A percentile compares a stretch with the other conserved stretches of the same genome.
Conservation (phyloP, 2,113 vertebrate species). For the Psettodes erumei region DNA sequence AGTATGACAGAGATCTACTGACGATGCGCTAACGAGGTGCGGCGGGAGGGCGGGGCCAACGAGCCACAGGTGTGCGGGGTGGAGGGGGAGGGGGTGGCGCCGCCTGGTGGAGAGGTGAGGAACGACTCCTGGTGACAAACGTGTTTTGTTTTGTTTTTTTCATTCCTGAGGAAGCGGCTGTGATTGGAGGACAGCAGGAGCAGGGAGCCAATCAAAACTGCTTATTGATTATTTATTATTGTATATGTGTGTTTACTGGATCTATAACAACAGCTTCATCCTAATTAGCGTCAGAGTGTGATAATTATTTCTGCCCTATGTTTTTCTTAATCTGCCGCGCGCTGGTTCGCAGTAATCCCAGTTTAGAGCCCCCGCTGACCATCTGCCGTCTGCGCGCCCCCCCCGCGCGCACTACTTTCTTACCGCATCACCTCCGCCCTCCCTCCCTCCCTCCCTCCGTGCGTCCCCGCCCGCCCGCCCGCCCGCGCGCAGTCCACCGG, state of each 20-base stretch:
- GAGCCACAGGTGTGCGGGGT: background rate
- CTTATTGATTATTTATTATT: no score
- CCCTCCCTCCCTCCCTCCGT: background rate
- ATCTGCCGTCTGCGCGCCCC: constrained; percentile 83
- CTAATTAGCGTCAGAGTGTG: no score
- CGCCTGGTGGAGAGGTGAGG: constrained; percentile 7
- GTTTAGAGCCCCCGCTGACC: constrained; percentile 72
- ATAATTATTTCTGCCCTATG: constrained; percentile 8
- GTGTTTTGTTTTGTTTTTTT: background rate
- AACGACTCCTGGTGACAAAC: background rate
- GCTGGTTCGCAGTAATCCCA: constrained; percentile 73
- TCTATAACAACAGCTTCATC: no score
- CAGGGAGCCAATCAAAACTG: no score
- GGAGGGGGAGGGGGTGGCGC: fast-evolving
- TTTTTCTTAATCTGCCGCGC: constrained; percentile 35
- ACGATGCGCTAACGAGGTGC: constrained; percentile 1
- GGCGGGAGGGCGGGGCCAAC: background rate
- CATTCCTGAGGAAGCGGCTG: no score
- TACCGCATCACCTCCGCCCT: constrained; percentile 57
- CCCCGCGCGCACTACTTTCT: constrained; percentile 80
- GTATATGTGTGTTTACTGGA: no score
- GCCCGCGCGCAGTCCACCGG: constrained; percentile 66
- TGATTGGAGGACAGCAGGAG: no score
- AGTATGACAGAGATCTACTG: no score
- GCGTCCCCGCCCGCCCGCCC: no score